Percentiles rank a stretch among this genome's conserved stretches.
phyloP scores from a whole-genome alignment of 2,797 vertebrate species.

The Philypnodon macrostomus region DNA sequence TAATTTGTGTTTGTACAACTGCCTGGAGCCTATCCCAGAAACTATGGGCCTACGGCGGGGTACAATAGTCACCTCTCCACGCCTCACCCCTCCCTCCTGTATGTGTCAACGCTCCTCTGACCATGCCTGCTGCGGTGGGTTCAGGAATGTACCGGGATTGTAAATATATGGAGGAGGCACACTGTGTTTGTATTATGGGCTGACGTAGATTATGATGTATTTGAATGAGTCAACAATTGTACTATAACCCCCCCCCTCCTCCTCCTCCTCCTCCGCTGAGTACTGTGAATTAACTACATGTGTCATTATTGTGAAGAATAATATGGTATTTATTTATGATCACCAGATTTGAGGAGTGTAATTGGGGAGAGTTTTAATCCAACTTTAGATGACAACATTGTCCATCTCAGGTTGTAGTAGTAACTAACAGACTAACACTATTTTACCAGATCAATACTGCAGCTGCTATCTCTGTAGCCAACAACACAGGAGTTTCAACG shows the following conservation, averaged over 20 bases:
- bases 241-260: conserved; percentile 22
- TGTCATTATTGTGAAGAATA: conserved; percentile 68
- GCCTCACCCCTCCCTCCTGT: conserved; percentile 37
- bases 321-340: conserved; percentile 73
- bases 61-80: conserved; percentile 26
- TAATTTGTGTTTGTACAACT: no score
- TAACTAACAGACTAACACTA: conserved; percentile 41
- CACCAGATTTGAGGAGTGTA: conserved; percentile 44
- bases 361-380: conserved; percentile 46
- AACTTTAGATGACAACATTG: conserved; percentile 44
- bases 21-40: no score
- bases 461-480: conserved; percentile 51
- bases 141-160: conserved; percentile 69
- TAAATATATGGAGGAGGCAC: conserved; percentile 71
- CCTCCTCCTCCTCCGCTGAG: conserved; percentile 43
- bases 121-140: conserved; percentile 63
- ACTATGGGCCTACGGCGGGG: no score
- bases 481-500: conserved; percentile 28
- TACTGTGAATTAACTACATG: conserved; percentile 70
- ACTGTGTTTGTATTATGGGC: conserved; percentile 64
- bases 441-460: conserved; percentile 33
- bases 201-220: conserved; percentile 63
- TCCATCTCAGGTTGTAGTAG: conserved; percentile 69
- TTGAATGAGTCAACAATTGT: conserved; percentile 57
- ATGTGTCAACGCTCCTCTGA: conserved; percentile 57